Evolutionary conservation across 2,113 vertebrate genomes (phyloP).

Genomic region (Siniperca chuatsi): DNA sequence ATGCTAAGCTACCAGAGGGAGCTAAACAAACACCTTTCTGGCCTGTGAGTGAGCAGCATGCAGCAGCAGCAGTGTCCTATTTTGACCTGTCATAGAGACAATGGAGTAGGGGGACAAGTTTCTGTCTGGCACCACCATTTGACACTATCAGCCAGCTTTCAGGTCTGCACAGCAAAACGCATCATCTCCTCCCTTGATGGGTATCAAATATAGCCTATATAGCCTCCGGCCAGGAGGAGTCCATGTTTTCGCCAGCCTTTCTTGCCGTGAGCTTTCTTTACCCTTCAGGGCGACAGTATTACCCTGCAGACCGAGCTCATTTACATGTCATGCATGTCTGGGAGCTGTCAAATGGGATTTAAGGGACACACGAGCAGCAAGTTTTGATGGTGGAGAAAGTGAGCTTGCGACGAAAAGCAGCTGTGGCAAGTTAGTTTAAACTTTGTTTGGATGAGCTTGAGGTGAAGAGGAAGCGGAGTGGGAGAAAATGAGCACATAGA

Average conservation of each 20-base stretch:
- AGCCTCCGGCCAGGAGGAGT: constrained; percentile 67
- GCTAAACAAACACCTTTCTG: constrained; percentile 16
- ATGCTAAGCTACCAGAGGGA: constrained; percentile 24
- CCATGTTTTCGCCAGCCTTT: constrained; percentile 60
- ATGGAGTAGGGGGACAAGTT: constrained; percentile 65
- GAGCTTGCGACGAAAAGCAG: constrained; percentile 4
- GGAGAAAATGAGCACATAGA: not conserved
- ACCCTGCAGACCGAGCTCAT: not conserved
- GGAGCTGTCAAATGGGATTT: constrained; percentile 21
- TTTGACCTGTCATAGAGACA: constrained; percentile 66
- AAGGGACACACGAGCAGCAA: constrained; percentile 33
- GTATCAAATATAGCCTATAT: constrained; percentile 34
- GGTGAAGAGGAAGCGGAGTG: constrained; percentile 41
- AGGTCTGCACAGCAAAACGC: constrained; percentile 53
- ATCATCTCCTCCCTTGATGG: constrained; percentile 43
- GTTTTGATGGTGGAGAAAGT: constrained; percentile 39
- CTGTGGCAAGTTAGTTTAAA: constrained; percentile 65
- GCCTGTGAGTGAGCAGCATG: constrained; percentile 28
- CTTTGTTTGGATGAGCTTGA: constrained; percentile 59
- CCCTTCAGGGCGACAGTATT: constrained; percentile 66
- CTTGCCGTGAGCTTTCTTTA: constrained; percentile 28
- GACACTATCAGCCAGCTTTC: constrained; percentile 57
- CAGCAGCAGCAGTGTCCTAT: constrained; percentile 59
- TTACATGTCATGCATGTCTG: constrained; percentile 14
- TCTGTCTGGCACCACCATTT: constrained; percentile 62